Percentiles rank a stretch among this genome's conserved stretches.
These are phyloP conservation scores for Idaea dimidiata DNA, from an alignment of 2,888 invertebrate species.

Conservation along the genomic window DNA sequence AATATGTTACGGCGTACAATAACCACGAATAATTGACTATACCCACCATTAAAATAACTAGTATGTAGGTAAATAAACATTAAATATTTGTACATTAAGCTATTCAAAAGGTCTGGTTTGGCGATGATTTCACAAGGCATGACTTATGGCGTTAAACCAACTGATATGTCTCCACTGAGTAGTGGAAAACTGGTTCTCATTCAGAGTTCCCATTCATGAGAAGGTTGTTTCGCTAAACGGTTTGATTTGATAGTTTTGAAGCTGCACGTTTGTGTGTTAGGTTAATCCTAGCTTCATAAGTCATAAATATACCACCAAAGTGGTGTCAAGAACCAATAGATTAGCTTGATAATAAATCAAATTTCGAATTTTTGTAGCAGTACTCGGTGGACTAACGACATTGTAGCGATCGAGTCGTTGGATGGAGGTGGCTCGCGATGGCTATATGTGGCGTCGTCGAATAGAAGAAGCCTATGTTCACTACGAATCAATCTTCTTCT, in stretches of 20 bases:
- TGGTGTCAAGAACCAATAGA: background rate
- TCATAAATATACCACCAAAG: background rate
- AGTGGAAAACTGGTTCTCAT: conserved; percentile 58
- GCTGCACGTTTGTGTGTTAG: background rate
- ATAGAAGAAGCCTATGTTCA: too few species aligned
- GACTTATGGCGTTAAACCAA: conserved; percentile 57
- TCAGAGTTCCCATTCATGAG: conserved; percentile 44
- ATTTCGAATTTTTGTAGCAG: too few species aligned
- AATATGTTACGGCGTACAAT: background rate
- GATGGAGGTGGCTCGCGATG: too few species aligned
- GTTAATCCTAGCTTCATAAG: background rate
- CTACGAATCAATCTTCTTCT: too few species aligned
- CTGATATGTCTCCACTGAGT: conserved; percentile 59
- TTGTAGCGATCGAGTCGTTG: too few species aligned
- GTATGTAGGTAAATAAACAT: conserved; percentile 1
- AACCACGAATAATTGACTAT: background rate
- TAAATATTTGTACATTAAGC: conserved; percentile 8
- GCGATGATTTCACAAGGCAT: conserved; percentile 54
- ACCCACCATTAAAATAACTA: background rate
- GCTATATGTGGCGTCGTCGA: too few species aligned
- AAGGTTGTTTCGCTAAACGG: conserved; percentile 4
- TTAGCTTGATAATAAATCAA: background rate
- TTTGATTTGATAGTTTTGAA: background rate
- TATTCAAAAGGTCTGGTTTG: conserved; percentile 11
- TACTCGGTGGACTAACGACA: too few species aligned